Conservation (phyloP, 2,113 vertebrate genomes). For the Triplophysa dalaica region DNA sequence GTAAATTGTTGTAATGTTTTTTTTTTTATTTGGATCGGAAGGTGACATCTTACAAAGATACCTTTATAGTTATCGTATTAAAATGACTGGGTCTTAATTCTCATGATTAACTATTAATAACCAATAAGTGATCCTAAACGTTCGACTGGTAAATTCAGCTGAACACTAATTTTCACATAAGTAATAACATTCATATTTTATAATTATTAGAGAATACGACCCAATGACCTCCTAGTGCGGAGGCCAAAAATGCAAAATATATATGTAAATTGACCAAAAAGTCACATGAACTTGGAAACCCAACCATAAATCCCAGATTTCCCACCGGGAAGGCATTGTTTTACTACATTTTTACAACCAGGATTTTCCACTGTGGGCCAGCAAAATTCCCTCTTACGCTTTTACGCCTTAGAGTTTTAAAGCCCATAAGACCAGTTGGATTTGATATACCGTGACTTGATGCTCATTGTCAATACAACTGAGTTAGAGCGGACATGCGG, state of each 20-base stretch:
- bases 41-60: too few relatives aligned
- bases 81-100: too few relatives aligned
- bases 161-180: too few relatives aligned
- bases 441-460: constrained; percentile 17
- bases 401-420: constrained; percentile 16
- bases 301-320: constrained; percentile 44
- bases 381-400: constrained; percentile 9
- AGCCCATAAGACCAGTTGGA: background rate
- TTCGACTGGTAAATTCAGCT: too few relatives aligned
- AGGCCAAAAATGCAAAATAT: constrained; percentile 71
- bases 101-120: too few relatives aligned
- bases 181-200: too few relatives aligned
- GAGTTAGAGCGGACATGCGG: constrained; percentile 1
- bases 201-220: background rate
- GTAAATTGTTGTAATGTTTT: too few relatives aligned
- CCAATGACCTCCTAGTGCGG: background rate
- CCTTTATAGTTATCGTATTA: too few relatives aligned
- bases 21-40: too few relatives aligned
- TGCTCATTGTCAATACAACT: constrained; percentile 5
- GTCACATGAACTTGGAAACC: constrained; percentile 30
- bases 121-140: too few relatives aligned
- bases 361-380: background rate
- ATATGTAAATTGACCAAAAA: constrained; percentile 64
- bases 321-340: background rate
- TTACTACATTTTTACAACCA: background rate